Conservation (phyloP, 2,113 vertebrate genomes). For the Petrocephalus zakoni region DNA sequence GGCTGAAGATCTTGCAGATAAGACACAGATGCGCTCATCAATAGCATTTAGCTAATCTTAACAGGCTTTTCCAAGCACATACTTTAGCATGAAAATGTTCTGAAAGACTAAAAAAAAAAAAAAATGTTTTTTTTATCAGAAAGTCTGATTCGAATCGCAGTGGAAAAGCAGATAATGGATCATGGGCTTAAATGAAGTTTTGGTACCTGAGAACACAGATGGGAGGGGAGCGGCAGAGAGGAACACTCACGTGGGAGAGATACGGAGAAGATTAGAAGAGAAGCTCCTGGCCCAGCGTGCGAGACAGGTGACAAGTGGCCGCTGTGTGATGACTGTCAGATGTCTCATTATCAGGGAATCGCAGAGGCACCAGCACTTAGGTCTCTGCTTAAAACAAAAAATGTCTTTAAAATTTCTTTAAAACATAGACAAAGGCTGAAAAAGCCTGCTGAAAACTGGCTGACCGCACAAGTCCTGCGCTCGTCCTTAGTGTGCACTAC, state of each 20-base stretch:
- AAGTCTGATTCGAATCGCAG: neutral
- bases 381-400: neutral
- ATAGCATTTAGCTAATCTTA: neutral
- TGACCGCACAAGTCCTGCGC: neutral
- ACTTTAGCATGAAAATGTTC: neutral
- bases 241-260: neutral
- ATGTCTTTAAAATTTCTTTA: neutral
- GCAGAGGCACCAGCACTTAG: neutral
- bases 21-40: neutral
- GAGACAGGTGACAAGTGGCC: neutral
- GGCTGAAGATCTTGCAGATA: neutral
- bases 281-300: neutral
- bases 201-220: neutral
- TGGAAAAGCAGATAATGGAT: neutral
- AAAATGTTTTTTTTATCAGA: neutral
- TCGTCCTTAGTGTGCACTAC: too few species aligned
- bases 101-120: neutral
- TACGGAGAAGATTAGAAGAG: neutral
- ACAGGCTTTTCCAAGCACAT: neutral
- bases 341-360: neutral
- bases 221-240: neutral
- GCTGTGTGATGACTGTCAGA: neutral
- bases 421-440: neutral
- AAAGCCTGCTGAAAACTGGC: neutral
- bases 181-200: neutral